Percentiles rank a stretch among this genome's conserved stretches.
phyloP scores from a whole-genome alignment of 2,888 invertebrate species.

The Eremobia ochroleuca region DNA sequence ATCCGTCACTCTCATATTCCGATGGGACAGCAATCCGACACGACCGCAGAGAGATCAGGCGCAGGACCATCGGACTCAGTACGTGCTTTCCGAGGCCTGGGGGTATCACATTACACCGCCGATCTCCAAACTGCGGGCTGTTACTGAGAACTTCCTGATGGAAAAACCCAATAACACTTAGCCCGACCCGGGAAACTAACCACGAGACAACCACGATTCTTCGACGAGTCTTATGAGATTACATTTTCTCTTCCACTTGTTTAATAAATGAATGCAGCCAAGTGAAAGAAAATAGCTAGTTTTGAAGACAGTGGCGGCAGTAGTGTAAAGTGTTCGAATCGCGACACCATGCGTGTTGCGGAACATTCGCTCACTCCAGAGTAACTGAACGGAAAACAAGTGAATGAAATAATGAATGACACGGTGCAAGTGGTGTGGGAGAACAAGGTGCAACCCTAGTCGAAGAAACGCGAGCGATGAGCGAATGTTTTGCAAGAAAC shows the following conservation, averaged over 20 bases:
- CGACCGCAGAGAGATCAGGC: too few species aligned
- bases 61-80: too few species aligned
- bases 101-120: background rate
- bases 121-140: background rate
- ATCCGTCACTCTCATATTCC: too few species aligned
- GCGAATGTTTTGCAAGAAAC: background rate
- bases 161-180: background rate
- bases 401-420: slow-evolving; percentile 29
- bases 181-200: background rate
- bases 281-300: background rate
- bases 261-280: background rate
- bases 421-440: too few species aligned
- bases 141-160: background rate
- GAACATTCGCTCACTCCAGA: background rate
- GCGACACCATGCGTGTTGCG: background rate
- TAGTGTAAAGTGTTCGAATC: slow-evolving; percentile 1
- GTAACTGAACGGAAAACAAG: slow-evolving; percentile 15
- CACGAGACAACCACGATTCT: too few species aligned
- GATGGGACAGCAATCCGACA: too few species aligned
- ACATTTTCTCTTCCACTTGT: background rate
- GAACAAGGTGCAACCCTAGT: background rate
- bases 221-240: background rate
- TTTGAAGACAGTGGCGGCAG: background rate
- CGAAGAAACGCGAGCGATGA: slow-evolving; percentile 1
- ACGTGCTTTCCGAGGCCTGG: background rate